Percentiles rank a stretch among this genome's conserved stretches.
phyloP scores from a whole-genome alignment of 1,140 invertebrate species.

The Drosophila hydei region DNA sequence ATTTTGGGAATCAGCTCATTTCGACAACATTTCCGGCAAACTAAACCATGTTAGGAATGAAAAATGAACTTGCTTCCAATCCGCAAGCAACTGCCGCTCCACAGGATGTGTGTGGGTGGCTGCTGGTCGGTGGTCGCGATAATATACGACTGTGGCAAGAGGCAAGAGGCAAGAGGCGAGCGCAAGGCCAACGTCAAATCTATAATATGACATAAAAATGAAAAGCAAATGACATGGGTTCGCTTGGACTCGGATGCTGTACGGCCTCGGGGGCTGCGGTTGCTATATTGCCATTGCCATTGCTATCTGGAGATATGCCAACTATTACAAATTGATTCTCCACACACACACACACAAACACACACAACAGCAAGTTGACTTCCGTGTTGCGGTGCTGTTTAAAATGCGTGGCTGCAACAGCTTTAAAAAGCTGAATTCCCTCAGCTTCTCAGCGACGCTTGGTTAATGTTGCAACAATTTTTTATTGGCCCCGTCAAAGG shows the following conservation, averaged over 20 bases:
- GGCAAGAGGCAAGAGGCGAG: not conserved
- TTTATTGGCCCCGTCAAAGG: slow-evolving; percentile 74
- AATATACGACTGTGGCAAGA: slow-evolving; percentile 19
- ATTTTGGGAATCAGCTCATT: slow-evolving; percentile 71
- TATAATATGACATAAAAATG: slow-evolving; percentile 80
- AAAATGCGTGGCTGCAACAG: slow-evolving; percentile 30
- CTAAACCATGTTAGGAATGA: slow-evolving; percentile 77
- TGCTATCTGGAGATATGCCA: slow-evolving; percentile 71
- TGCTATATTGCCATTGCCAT: slow-evolving; percentile 32
- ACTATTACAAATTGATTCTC: slow-evolving; percentile 80
- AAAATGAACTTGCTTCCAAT: slow-evolving; percentile 65
- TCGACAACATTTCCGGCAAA: slow-evolving; percentile 78
- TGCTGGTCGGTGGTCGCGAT: slow-evolving; percentile 28
- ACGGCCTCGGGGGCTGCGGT: slow-evolving; percentile 60
- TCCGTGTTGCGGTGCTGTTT: slow-evolving; percentile 47
- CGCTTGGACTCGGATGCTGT: slow-evolving; percentile 27
- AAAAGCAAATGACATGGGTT: slow-evolving; percentile 79
- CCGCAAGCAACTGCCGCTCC: not conserved
- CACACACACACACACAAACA: slow-evolving; percentile 16
- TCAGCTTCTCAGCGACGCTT: slow-evolving; percentile 6
- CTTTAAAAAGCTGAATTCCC: slow-evolving; percentile 41
- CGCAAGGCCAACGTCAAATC: slow-evolving; percentile 55
- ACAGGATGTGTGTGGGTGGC: slow-evolving; percentile 17
- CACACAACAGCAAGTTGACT: slow-evolving; percentile 23
- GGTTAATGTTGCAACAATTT: slow-evolving; percentile 53